Conservation (phyloP, 2,888 invertebrate genomes). For the Octodonta nipae region DNA sequence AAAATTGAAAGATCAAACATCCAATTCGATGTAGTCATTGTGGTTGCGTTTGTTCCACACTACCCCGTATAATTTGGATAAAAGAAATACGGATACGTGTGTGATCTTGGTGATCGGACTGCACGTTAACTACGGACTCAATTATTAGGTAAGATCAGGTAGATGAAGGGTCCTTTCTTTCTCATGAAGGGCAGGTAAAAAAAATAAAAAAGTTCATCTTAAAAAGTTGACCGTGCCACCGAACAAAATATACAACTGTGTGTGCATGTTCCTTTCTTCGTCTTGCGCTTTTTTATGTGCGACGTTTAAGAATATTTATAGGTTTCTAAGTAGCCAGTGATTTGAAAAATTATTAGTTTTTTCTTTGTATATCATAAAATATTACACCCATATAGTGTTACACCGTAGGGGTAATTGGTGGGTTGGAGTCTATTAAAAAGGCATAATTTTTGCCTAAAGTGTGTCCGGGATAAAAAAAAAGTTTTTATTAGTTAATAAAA, state of each 20-base stretch:
- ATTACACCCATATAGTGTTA: conserved; percentile 9
- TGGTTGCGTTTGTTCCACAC: no score
- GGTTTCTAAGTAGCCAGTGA: conserved; percentile 14
- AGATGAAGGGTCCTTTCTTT: conserved; percentile 21
- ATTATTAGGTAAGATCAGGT: conserved; percentile 29
- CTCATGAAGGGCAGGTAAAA: conserved; percentile 21
- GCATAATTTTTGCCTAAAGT: conserved; percentile 10
- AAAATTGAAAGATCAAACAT: no score
- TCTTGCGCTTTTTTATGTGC: conserved; percentile 10
- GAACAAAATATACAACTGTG: conserved; percentile 9
- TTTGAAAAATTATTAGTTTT: conserved; percentile 16
- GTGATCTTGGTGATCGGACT: conserved; percentile 15
- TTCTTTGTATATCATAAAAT: conserved; percentile 11
- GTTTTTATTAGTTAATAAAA: no score
- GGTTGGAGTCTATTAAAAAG: conserved; percentile 10
- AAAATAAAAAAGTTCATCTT: conserved; percentile 16
- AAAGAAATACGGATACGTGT: no score
- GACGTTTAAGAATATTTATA: conserved; percentile 14
- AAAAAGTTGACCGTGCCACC: conserved; percentile 14
- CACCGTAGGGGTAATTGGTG: conserved; percentile 9
- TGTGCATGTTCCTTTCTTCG: conserved; percentile 7
- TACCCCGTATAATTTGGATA: no score
- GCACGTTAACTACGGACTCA: conserved; percentile 18
- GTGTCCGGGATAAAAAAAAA: no score
- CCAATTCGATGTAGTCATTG: no score